Evolutionary conservation across 2,888 invertebrate genomes (phyloP).

Genomic region (Loripinus fragilis): DNA sequence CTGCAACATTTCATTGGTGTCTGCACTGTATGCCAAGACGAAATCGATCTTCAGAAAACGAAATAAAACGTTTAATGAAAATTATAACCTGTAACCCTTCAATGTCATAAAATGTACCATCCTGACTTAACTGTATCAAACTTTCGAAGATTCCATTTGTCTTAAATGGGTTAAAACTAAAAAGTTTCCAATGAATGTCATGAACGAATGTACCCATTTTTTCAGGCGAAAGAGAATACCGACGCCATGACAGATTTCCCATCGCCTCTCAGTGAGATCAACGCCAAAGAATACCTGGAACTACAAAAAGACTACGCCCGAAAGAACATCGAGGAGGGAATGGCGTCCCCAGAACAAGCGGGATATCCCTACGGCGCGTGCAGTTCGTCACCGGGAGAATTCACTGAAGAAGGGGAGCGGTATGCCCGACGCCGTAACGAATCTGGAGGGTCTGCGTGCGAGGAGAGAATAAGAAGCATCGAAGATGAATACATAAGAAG

Average conservation of each 20-base stretch:
- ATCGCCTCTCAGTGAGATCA: conserved; percentile 19
- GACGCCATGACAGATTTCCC: conserved; percentile 17
- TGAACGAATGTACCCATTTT: no score
- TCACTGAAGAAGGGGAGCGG: background rate
- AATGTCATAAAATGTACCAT: no score
- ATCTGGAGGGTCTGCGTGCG: conserved; percentile 3
- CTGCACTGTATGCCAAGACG: no score
- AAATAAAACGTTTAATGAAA: no score
- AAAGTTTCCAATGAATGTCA: no score
- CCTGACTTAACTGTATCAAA: no score
- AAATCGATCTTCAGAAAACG: no score
- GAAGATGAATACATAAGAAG: conserved; percentile 59
- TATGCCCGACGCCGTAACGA: background rate
- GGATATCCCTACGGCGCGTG: background rate
- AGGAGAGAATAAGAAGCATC: conserved; percentile 52
- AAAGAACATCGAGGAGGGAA: background rate
- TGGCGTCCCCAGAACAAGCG: background rate
- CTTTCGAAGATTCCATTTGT: no score
- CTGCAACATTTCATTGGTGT: no score
- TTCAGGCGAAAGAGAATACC: conserved; percentile 5
- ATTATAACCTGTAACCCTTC: no score
- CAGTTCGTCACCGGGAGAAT: background rate
- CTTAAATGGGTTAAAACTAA: no score
- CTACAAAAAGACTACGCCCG: conserved; percentile 1
- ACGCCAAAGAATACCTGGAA: conserved; percentile 9